Percentiles rank a stretch among this genome's conserved stretches.
phyloP scores from a whole-genome alignment of 2,888 invertebrate genomes.

The Dioctria linearis region DNA sequence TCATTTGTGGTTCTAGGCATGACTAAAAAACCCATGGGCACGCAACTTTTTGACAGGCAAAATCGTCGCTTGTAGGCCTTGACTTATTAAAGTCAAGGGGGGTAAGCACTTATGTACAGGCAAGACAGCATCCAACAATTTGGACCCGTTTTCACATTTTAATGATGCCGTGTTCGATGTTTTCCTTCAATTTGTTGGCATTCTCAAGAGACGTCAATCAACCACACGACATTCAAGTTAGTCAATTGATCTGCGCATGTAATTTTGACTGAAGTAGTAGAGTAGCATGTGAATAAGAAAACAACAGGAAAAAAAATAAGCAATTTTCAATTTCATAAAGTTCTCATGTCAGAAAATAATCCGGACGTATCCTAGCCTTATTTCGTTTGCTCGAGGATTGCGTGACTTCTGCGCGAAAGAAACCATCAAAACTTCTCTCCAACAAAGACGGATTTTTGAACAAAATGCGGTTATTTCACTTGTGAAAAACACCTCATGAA shows the following conservation, averaged over 20 bases:
- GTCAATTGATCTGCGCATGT: slow-evolving; percentile 46
- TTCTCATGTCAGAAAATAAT: slow-evolving; percentile 44
- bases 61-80: slow-evolving; percentile 34
- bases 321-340: slow-evolving; percentile 35
- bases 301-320: background rate
- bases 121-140: slow-evolving; percentile 18
- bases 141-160: slow-evolving; percentile 33
- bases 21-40: slow-evolving; percentile 53
- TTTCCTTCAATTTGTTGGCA: slow-evolving; percentile 27
- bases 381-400: slow-evolving; percentile 14
- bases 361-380: slow-evolving; percentile 18
- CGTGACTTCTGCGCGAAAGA: slow-evolving; percentile 6
- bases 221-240: slow-evolving; percentile 36
- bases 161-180: slow-evolving; percentile 45
- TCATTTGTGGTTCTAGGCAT: slow-evolving; percentile 34
- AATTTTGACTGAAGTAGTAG: slow-evolving; percentile 17
- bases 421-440: background rate
- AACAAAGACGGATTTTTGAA: slow-evolving; percentile 7
- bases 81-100: too few species aligned
- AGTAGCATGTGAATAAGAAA: background rate
- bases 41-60: slow-evolving; percentile 52
- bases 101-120: background rate
- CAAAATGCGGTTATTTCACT: slow-evolving; percentile 21
- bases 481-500: slow-evolving; percentile 21
- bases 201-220: slow-evolving; percentile 41